Conservation (phyloP, 2,797 vertebrate species). For the Gallinago stenura region DNA sequence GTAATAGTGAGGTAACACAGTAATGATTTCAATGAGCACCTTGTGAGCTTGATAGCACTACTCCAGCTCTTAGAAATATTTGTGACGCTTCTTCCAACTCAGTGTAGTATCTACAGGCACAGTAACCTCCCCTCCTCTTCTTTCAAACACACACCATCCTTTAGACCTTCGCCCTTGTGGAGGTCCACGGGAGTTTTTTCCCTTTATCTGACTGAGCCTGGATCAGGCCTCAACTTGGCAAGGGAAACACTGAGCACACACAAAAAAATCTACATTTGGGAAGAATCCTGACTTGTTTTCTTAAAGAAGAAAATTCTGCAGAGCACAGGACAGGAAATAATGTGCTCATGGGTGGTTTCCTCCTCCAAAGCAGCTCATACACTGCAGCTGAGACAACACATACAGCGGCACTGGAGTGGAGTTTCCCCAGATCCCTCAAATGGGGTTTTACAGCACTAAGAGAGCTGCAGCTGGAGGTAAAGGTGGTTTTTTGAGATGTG, state of each 20-base stretch:
- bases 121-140: background rate
- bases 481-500: background rate
- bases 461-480: background rate
- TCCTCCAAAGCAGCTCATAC: background rate
- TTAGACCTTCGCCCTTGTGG: background rate
- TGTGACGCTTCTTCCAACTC: background rate
- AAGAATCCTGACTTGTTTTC: slow-evolving; percentile 51
- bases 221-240: background rate
- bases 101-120: background rate
- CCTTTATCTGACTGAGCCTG: background rate
- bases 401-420: background rate
- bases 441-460: background rate
- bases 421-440: slow-evolving; percentile 5
- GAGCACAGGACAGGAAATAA: slow-evolving; percentile 59
- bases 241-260: background rate
- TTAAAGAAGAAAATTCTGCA: slow-evolving; percentile 48
- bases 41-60: background rate
- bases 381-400: slow-evolving; percentile 53
- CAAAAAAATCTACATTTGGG: background rate
- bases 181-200: background rate
- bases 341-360: slow-evolving; percentile 53
- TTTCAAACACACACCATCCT: background rate
- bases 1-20: background rate
- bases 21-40: background rate
- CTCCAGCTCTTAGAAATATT: background rate